These are phyloP conservation scores for Physella acuta DNA, from an alignment of 1,140 invertebrate genomes.

Conservation along the genomic window DNA sequence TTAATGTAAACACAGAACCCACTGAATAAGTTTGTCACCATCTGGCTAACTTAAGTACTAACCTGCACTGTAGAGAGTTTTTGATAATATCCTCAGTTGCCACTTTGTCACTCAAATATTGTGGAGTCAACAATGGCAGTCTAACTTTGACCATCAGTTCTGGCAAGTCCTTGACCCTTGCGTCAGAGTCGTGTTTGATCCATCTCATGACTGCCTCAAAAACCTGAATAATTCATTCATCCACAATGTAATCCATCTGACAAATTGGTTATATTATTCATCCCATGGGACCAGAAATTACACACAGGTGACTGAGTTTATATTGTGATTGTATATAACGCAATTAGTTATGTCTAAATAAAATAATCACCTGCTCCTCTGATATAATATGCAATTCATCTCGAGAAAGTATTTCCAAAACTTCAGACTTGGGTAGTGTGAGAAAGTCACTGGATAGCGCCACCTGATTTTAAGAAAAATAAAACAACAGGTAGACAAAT, in stretches of 20 bases:
- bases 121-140: constrained; percentile 78
- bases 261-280: no score
- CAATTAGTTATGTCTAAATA: no score
- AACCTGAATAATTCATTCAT: no score
- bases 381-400: constrained; percentile 77
- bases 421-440: constrained; percentile 67
- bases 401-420: constrained; percentile 73
- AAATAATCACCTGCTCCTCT: constrained; percentile 67
- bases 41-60: no score
- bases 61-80: constrained; percentile 57
- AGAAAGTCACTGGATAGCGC: constrained; percentile 79
- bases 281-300: no score
- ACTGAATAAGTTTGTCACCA: no score
- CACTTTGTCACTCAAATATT: constrained; percentile 81
- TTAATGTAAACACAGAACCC: no score
- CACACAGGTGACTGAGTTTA: no score
- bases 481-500: no score
- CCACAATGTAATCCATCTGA: no score
- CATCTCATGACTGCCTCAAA: constrained; percentile 83
- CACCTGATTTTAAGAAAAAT: no score
- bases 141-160: constrained; percentile 76
- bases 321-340: no score
- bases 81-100: constrained; percentile 79
- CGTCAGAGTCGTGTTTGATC: constrained; percentile 72
- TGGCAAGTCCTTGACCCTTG: constrained; percentile 67